Evolutionary conservation across 2,113 vertebrate species (phyloP).

Genomic region (Rhynchopsitta pachyrhyncha): DNA sequence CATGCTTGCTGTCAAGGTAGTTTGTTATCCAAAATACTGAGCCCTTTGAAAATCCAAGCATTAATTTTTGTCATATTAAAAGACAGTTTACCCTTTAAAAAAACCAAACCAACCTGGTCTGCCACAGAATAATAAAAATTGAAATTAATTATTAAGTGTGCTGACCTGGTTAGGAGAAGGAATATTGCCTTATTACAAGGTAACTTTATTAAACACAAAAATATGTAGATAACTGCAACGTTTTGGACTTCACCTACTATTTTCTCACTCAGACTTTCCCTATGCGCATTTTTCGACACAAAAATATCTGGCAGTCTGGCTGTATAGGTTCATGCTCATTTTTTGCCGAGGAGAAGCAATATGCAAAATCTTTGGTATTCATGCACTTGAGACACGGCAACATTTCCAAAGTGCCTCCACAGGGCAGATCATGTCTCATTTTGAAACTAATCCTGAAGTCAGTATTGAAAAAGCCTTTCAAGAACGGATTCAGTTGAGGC

Average conservation of each 20-base stretch:
- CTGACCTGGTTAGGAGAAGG: background rate
- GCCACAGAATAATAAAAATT: background rate
- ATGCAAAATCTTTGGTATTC: background rate
- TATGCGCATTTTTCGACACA: background rate
- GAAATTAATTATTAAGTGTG: background rate
- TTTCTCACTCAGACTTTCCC: background rate
- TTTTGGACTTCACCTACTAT: background rate
- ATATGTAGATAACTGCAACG: background rate
- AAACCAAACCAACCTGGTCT: background rate
- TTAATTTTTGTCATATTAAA: background rate
- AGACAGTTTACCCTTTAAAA: background rate
- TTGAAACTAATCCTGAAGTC: background rate
- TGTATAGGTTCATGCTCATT: background rate
- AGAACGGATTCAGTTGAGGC: background rate
- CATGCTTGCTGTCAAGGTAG: background rate
- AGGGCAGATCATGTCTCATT: background rate
- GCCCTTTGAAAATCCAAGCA: background rate
- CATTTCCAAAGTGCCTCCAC: background rate
- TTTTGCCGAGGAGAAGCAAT: background rate
- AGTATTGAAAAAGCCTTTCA: background rate
- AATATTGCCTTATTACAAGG: background rate
- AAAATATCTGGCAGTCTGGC: background rate
- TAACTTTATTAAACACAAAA: background rate
- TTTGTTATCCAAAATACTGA: background rate
- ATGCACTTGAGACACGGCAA: background rate